Percentiles rank a stretch among this genome's conserved stretches.
Evolutionary conservation across 2,113 vertebrate genomes (phyloP).

Genomic region (Aphelocoma coerulescens): DNA sequence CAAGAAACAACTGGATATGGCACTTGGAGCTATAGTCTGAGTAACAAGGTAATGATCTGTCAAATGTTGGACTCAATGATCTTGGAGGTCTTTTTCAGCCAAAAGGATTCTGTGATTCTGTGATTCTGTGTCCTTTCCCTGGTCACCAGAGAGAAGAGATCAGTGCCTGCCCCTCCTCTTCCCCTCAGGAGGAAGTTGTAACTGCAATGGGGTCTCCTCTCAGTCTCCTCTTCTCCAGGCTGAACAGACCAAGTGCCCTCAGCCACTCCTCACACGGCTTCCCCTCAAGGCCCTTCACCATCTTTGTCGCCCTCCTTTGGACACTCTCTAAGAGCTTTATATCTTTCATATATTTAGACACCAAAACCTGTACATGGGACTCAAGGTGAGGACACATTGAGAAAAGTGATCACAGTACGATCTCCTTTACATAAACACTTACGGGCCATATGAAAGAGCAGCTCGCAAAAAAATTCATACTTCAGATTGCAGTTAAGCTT

Average conservation of each 20-base stretch:
- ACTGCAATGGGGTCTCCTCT: neutral
- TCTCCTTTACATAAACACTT: neutral
- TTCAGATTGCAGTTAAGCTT: neutral
- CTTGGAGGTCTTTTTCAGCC: neutral
- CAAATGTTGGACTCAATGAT: neutral
- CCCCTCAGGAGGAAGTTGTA: neutral
- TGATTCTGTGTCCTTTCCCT: neutral
- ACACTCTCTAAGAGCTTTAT: rapidly evolving
- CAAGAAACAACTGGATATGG: neutral
- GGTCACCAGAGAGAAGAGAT: neutral
- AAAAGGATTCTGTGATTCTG: neutral
- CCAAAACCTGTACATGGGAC: neutral
- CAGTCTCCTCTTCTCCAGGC: neutral
- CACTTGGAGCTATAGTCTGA: neutral
- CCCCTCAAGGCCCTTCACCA: neutral
- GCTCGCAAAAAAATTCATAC: neutral
- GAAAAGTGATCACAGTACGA: neutral
- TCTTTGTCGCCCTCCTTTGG: neutral
- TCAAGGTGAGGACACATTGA: neutral
- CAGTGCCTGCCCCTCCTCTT: neutral
- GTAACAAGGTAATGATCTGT: neutral
- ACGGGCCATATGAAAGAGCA: neutral
- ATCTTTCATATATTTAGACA: neutral
- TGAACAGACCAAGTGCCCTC: neutral
- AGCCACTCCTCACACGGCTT: rapidly evolving